These are phyloP conservation scores for Drosophila stalkeri DNA, from an alignment of 2,888 invertebrate genomes.

Conservation along the genomic window DNA sequence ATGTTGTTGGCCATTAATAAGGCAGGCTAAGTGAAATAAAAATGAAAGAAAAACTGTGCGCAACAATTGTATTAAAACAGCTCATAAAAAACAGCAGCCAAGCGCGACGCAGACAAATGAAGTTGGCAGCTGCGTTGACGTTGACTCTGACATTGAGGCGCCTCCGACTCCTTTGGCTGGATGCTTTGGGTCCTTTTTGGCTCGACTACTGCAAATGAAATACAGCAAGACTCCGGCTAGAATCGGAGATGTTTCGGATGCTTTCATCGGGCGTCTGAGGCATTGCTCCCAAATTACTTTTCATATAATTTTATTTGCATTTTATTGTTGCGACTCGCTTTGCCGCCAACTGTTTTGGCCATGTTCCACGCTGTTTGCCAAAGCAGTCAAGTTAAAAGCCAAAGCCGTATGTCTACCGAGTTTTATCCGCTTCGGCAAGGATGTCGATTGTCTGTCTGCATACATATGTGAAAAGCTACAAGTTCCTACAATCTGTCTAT, in stretches of 20 bases:
- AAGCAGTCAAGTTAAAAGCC: constrained; percentile 39
- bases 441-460: constrained; percentile 70
- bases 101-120: constrained; percentile 50
- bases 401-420: constrained; percentile 49
- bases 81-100: constrained; percentile 50
- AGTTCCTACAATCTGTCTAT: constrained; percentile 28
- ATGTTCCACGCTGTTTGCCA: constrained; percentile 24
- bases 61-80: constrained; percentile 77
- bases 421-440: constrained; percentile 37
- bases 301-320: constrained; percentile 74
- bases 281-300: constrained; percentile 70
- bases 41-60: constrained; percentile 29
- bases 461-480: constrained; percentile 43
- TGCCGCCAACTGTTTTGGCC: constrained; percentile 40
- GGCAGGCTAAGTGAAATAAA: constrained; percentile 42
- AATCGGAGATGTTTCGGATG: constrained; percentile 19
- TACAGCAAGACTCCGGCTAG: constrained; percentile 38
- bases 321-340: constrained; percentile 52
- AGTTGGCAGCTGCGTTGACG: constrained; percentile 51
- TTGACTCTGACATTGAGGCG: constrained; percentile 18
- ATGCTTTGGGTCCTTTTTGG: constrained; percentile 28
- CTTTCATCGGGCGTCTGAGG: constrained; percentile 55
- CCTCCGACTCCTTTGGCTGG: constrained; percentile 15
- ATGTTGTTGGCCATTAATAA: constrained; percentile 77
- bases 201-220: constrained; percentile 67